Percentiles rank a stretch among this genome's conserved stretches.
phyloP scores from a whole-genome alignment of 2,888 invertebrate genomes.

The Ochropleura plecta region DNA sequence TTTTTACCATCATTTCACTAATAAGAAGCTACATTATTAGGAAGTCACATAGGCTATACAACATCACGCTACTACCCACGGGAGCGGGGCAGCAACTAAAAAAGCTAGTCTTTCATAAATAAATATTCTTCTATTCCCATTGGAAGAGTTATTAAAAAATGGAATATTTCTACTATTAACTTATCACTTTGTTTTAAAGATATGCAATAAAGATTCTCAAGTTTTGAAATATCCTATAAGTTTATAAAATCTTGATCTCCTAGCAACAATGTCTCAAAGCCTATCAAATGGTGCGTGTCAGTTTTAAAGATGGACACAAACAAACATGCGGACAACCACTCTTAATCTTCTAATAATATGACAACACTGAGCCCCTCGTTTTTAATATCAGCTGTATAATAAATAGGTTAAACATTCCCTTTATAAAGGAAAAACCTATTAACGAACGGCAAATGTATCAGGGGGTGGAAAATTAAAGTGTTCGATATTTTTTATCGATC shows the following conservation, averaged over 20 bases:
- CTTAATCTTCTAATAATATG: slow-evolving; percentile 64
- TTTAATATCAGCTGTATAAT: slow-evolving; percentile 89
- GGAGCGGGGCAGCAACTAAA: too few species aligned
- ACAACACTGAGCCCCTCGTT: slow-evolving; percentile 75
- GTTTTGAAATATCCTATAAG: background rate
- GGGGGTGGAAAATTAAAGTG: slow-evolving; percentile 70
- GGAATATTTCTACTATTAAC: background rate
- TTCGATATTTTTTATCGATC: slow-evolving; percentile 37
- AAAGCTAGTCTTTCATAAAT: too few species aligned
- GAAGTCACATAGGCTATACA: too few species aligned
- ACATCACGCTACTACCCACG: too few species aligned
- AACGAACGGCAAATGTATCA: slow-evolving; percentile 88
- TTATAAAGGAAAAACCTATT: slow-evolving; percentile 90
- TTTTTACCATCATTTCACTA: too few species aligned
- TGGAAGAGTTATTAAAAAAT: background rate
- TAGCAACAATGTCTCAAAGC: background rate
- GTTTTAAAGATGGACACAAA: slow-evolving; percentile 65
- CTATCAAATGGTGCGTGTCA: background rate
- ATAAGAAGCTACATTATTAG: too few species aligned
- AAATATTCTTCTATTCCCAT: background rate
- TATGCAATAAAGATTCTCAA: background rate
- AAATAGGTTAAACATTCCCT: slow-evolving; percentile 90
- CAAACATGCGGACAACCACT: slow-evolving; percentile 71
- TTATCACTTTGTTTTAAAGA: background rate
- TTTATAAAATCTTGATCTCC: background rate